phyloP scores from a whole-genome alignment of 1,140 invertebrate species.

The Lethrus apterus region DNA sequence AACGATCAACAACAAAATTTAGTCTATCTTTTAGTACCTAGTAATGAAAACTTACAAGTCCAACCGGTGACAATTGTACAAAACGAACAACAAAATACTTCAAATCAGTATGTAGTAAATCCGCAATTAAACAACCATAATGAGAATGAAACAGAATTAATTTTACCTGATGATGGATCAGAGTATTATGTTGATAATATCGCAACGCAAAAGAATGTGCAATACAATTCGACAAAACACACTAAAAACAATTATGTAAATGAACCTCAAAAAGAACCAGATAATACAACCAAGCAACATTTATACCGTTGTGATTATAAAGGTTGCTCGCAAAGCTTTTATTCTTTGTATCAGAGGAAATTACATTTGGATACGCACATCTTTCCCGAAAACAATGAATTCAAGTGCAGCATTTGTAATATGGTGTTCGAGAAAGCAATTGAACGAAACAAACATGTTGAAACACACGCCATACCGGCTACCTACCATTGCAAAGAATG shows the following conservation, averaged over 20 bases:
- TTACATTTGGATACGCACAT: slow-evolving; percentile 15
- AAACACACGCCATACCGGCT: slow-evolving; percentile 11
- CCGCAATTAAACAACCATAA: background rate
- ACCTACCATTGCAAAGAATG: slow-evolving; percentile 14
- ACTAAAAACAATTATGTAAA: background rate
- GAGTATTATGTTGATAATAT: background rate
- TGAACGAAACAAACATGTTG: slow-evolving; percentile 18
- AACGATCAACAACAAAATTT: slow-evolving; percentile 10
- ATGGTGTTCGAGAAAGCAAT: slow-evolving; percentile 10
- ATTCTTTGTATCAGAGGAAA: slow-evolving; percentile 13
- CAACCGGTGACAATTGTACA: slow-evolving; percentile 1
- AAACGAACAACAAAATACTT: background rate
- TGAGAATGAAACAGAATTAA: background rate
- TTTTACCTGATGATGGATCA: background rate
- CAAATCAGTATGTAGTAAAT: background rate
- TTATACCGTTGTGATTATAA: slow-evolving; percentile 15
- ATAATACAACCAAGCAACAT: slow-evolving; percentile 7
- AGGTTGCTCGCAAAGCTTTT: slow-evolving; percentile 8
- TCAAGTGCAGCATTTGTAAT: slow-evolving; percentile 17
- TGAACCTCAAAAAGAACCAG: background rate
- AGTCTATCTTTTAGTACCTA: slow-evolving; percentile 7
- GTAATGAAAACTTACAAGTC: slow-evolving; percentile 8
- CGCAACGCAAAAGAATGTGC: background rate
- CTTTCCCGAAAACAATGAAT: slow-evolving; percentile 16
- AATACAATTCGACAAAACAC: background rate